A percentile compares a stretch with the other conserved stretches of the same genome.
These are phyloP conservation scores for Datnioides undecimradiatus DNA, from an alignment of 2,113 vertebrate genomes.

Conservation along the genomic window DNA sequence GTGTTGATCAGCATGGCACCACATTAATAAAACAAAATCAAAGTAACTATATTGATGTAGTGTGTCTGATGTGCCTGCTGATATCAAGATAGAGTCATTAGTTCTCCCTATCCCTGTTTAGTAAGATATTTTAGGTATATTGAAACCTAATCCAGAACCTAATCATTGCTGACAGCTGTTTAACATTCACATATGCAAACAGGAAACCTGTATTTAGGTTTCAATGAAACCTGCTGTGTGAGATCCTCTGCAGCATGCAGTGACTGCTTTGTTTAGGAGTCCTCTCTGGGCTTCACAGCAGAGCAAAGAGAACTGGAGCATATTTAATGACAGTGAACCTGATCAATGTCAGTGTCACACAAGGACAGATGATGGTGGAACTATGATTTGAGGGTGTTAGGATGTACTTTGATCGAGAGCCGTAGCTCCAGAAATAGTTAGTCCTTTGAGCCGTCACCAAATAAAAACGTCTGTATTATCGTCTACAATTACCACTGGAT, in stretches of 20 bases:
- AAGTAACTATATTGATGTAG: too few species aligned
- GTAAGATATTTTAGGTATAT: neutral
- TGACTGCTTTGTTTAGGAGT: neutral
- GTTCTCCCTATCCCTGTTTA: too few species aligned
- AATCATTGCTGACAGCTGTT: neutral
- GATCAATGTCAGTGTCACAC: slow-evolving; percentile 1
- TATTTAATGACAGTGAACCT: neutral
- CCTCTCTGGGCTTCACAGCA: neutral
- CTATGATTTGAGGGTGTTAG: neutral
- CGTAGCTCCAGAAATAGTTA: neutral
- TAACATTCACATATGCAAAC: neutral
- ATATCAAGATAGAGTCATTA: too few species aligned
- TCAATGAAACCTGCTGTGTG: neutral
- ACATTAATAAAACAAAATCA: too few species aligned
- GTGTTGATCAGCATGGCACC: neutral
- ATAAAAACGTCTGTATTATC: neutral
- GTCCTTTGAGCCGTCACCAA: neutral
- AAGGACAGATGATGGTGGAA: neutral
- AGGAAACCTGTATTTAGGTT: neutral
- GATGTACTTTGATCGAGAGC: neutral
- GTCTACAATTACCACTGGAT: neutral
- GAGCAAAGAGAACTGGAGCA: too few species aligned
- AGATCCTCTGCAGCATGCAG: neutral
- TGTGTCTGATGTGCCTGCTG: too few species aligned
- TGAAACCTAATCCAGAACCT: neutral